phyloP scores from a whole-genome alignment of 1,140 invertebrate species.

The Listronotus oregonensis region DNA sequence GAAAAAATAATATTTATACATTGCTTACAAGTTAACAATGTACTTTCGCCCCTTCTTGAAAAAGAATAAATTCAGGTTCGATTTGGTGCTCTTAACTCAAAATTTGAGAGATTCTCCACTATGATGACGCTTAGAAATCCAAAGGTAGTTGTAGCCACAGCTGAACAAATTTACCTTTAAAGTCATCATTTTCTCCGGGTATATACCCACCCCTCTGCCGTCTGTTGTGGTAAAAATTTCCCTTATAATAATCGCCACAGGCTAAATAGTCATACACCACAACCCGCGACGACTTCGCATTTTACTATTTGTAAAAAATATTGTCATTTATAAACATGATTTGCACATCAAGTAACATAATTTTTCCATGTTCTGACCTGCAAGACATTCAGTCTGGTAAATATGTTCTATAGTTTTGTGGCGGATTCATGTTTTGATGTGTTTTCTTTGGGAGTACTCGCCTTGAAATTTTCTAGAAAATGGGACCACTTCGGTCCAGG shows the following conservation, averaged over 20 bases:
- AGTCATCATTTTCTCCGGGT: constrained; percentile 1
- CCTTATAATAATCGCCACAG: neutral
- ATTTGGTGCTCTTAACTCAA: no score
- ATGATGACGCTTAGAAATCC: constrained; percentile 20
- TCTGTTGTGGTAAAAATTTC: neutral
- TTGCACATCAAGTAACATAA: constrained; percentile 7
- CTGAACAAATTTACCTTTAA: constrained; percentile 15
- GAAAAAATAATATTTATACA: no score
- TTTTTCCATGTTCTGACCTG: constrained; percentile 6
- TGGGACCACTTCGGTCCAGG: no score
- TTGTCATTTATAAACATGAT: constrained; percentile 10
- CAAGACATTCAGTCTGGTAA: neutral
- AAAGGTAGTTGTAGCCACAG: constrained; percentile 15
- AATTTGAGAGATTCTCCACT: no score
- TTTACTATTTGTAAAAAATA: constrained; percentile 6
- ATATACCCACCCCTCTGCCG: neutral
- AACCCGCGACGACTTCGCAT: neutral
- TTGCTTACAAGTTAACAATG: no score
- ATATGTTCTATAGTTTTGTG: no score
- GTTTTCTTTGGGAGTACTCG: no score
- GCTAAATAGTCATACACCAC: neutral
- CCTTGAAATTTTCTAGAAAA: no score
- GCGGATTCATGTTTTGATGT: no score
- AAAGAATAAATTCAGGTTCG: no score
- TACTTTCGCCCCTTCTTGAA: no score